A percentile compares a stretch with the other conserved stretches of the same genome.
Conservation (phyloP, 2,888 invertebrate genomes). For the Zele albiditarsus region DNA sequence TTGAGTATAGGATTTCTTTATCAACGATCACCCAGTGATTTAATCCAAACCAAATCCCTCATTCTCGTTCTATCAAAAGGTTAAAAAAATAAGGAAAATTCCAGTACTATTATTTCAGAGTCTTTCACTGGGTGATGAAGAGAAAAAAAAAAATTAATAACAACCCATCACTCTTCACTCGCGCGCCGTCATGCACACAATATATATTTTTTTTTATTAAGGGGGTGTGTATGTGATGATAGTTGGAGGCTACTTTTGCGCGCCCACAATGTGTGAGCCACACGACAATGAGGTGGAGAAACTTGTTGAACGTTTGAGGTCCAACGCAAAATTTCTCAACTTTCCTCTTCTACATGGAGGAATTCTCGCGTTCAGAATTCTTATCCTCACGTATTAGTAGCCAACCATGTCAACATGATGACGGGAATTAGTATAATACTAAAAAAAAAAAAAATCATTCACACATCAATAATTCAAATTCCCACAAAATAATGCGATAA, state of each 20-base stretch:
- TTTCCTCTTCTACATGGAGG: neutral
- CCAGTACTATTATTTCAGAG: neutral
- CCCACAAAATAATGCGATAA: neutral
- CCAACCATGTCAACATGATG: no score
- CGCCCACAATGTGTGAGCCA: conserved; percentile 28
- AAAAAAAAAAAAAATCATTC: no score
- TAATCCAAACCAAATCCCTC: neutral
- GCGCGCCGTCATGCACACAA: neutral
- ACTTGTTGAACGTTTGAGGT: conserved; percentile 58
- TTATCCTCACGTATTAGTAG: no score
- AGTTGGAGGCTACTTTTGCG: conserved; percentile 19
- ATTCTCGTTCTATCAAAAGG: neutral
- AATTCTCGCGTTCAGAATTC: no score
- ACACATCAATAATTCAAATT: no score
- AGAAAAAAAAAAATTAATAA: neutral
- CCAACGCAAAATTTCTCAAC: conserved; percentile 51
- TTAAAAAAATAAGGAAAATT: neutral
- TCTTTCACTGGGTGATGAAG: neutral
- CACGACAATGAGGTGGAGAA: conserved; percentile 45
- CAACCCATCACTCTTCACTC: conserved; percentile 30
- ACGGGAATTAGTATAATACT: no score
- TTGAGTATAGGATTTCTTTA: neutral
- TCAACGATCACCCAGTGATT: conserved; percentile 5
- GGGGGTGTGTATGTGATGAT: neutral
- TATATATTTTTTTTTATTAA: neutral